Evolutionary conservation across 1,140 invertebrate genomes (phyloP), one percentile per base, ranked within the genome.

Genomic region (Pogonus chalceus): DNA sequence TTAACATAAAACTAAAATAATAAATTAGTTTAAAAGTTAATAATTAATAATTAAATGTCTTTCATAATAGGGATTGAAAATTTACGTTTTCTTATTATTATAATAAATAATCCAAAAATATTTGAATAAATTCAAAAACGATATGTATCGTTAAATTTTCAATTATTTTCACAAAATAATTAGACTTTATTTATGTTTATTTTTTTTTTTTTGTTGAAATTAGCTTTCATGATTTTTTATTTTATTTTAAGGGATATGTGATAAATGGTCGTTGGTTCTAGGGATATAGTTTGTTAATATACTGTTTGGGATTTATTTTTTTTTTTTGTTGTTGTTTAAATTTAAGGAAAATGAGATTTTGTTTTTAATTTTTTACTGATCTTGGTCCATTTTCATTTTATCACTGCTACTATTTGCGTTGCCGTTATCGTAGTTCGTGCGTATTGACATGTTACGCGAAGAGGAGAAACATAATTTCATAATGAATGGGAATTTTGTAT

Each of bases 391-490:
- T 43, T 43, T 43, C 37, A 43, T 43, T 43, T 43, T 43, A 16
- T 43, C 37, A 43, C 18, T 43, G 37, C 37, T 43, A 18, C 18
- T 43, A 43, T 43, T 43, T 43, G 9, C 37, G 23, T 51, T 51
- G 14, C 16, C 23, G 54, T 64, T 66, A 46, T 69, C 68, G 20
- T 66, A 65, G 50, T 69, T 69, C 46, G 22, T 10, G 18, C 62
- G 62, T 57, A 69, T 69, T 24, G 68, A 66, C 68, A 89, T 88
- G 67, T 83, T 85, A 66, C 88, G 84, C 50, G 88, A 87, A 55
- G 87, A 90, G 20, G 90, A 94, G 76, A 95, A 95, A 70, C 91
- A 94, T 54, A 97, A 76, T 76, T 96, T 97, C 86, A 96, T 90
- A 62, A 95, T 90, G 78, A 94, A 98, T 55, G 94, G 94, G 73